Conservation (phyloP, 1,140 invertebrate genomes). For the Nixonia krombeini region DNA sequence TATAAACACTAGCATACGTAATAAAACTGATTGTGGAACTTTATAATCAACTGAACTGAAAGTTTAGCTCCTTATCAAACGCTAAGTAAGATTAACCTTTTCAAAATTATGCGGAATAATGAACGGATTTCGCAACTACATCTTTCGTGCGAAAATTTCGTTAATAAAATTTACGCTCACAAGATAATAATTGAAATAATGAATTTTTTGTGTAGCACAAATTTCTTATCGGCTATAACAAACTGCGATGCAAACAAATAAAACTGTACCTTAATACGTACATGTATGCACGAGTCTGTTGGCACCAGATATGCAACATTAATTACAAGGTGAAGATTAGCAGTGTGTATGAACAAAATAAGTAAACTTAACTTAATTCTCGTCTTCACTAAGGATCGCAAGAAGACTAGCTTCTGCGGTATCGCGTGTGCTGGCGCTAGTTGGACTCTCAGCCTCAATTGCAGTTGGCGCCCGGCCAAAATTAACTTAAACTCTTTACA, state of each 20-base stretch:
- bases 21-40: background rate
- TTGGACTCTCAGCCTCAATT: slow-evolving; percentile 21
- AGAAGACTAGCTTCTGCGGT: slow-evolving; percentile 14
- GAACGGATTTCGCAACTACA: too few species aligned
- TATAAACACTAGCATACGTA: background rate
- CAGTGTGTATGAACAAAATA: background rate
- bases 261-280: too few species aligned
- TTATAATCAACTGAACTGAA: background rate
- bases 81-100: background rate
- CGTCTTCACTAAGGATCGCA: background rate
- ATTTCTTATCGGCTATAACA: too few species aligned
- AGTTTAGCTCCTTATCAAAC: background rate
- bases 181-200: too few species aligned
- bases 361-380: background rate
- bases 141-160: too few species aligned
- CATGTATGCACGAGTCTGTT: too few species aligned
- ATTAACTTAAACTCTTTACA: slow-evolving; percentile 47
- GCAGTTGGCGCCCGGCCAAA: slow-evolving; percentile 31
- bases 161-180: too few species aligned
- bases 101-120: background rate
- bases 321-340: too few species aligned
- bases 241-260: too few species aligned
- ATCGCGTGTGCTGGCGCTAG: slow-evolving; percentile 9
- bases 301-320: too few species aligned
- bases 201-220: too few species aligned